Base-by-base conservation (phyloP, 2,797 vertebrate genomes). In the Menidia menidia region DNA sequence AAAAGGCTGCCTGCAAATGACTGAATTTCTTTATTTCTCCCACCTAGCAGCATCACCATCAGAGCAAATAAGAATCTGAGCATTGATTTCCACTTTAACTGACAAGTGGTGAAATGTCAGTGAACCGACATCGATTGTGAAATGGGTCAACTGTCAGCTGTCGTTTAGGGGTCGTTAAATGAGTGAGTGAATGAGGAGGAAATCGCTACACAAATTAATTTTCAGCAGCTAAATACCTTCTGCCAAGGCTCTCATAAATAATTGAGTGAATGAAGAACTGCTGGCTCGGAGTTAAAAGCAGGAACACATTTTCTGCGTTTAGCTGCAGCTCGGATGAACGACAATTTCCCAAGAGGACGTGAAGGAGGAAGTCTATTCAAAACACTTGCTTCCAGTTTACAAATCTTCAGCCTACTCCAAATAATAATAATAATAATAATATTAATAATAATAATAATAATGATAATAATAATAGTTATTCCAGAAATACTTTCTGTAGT, bases 161-260 rank as follows among this genome's bases (percentile, higher is more conserved):
- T 92, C 93, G 90, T 95, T 97, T 95, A 95, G 92, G 90, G 95
- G 94, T 93, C 95, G 91, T 95, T 96, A 95, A 96, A 93, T 88
- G 86, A 92, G 85, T 88, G 74, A 87, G 86, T 92, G 81, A 83
- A 88, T 78, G 87, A 87, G 89, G 89, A 89, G 86, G 69, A 95
- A 95, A 94, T 95, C 93, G 95, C 94, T 92, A 93, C 96, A 96
- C 96, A 96, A 96, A 97, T 97, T 96, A 96, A 96, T 96, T 96
- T 95, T 95, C 92, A 88, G 92, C 92, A 89, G 86, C 81, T 89
- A 90, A 89, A 89, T 89, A 87, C 85, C 80, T 86, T 91, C 84
- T 92, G 90, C 91, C 93, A 92, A 87, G 88, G 78, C 87, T 88
- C 89, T 90, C 90, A 93, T 94, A 94, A 95, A 96, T 95, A 96